Evolutionary conservation across 2,888 invertebrate genomes (phyloP).

Genomic region (Cremastinae sp.): DNA sequence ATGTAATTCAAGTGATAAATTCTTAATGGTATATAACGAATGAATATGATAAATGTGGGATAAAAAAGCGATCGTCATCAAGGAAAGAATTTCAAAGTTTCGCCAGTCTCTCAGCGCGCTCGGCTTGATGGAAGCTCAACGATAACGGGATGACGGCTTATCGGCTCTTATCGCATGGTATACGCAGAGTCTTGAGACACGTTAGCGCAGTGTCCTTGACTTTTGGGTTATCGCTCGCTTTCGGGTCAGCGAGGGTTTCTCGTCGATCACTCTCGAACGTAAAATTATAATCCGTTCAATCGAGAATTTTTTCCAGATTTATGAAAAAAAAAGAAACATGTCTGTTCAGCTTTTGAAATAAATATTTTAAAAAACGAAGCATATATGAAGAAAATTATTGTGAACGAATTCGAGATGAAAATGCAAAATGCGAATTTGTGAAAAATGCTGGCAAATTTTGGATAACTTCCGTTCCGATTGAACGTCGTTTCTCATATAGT

Average conservation of each 20-base stretch:
- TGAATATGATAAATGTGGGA: too few relatives aligned
- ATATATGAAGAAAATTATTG: too few relatives aligned
- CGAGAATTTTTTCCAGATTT: slow-evolving; percentile 11
- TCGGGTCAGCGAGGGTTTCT: slow-evolving; percentile 68
- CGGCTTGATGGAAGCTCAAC: slow-evolving; percentile 10
- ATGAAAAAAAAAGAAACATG: background rate
- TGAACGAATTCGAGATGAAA: too few relatives aligned
- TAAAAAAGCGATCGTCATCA: too few relatives aligned
- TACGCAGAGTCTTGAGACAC: slow-evolving; percentile 65
- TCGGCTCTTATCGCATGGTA: slow-evolving; percentile 58
- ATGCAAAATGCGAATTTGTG: background rate
- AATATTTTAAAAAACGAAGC: too few relatives aligned
- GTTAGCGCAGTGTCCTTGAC: slow-evolving; percentile 76
- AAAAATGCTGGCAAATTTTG: too few relatives aligned
- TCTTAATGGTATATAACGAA: too few relatives aligned
- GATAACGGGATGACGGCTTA: slow-evolving; percentile 23
- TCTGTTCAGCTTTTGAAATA: background rate
- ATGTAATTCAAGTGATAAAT: too few relatives aligned
- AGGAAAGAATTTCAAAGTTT: background rate
- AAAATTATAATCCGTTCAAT: slow-evolving; percentile 64
- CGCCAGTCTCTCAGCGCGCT: background rate
- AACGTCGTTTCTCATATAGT: slow-evolving; percentile 12
- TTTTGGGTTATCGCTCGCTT: slow-evolving; percentile 73
- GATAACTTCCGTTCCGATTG: background rate
- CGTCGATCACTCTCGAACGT: slow-evolving; percentile 68